Conservation (phyloP, 2,888 invertebrate species). For the Cistogaster globosa region DNA sequence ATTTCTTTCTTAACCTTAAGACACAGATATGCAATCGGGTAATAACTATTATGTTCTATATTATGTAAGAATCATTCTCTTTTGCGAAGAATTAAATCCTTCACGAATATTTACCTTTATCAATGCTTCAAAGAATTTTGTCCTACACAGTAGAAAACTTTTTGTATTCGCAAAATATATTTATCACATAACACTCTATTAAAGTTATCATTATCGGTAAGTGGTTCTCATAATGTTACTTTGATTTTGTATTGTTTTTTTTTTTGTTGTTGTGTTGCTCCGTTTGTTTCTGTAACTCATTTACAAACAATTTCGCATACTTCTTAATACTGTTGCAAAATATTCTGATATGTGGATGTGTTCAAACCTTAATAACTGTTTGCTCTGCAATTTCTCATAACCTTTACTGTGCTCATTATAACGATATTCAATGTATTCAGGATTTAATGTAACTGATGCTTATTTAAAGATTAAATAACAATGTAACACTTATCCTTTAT, state of each 20-base stretch:
- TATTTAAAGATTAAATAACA: conserved; percentile 26
- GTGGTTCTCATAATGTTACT: conserved; percentile 70
- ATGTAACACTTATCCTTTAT: conserved; percentile 9
- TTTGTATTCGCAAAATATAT: conserved; percentile 20
- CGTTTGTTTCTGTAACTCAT: neutral
- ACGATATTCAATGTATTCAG: neutral
- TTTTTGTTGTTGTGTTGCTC: no score
- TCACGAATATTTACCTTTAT: no score
- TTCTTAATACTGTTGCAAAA: conserved; percentile 4
- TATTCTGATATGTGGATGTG: neutral
- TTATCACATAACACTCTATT: conserved; percentile 63
- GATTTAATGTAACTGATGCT: neutral
- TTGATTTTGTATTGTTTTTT: conserved; percentile 56
- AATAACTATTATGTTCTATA: no score
- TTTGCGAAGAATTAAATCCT: no score
- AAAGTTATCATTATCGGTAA: conserved; percentile 67
- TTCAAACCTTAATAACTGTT: neutral
- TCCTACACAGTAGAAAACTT: neutral
- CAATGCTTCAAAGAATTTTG: neutral
- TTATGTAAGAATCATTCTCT: no score
- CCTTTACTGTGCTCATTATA: conserved; percentile 9
- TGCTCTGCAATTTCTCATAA: neutral
- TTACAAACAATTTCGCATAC: no score
- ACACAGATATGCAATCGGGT: no score
- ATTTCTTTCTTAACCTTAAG: no score